phyloP scores from a whole-genome alignment of 2,888 invertebrate species.

The Teleogryllus oceanicus region DNA sequence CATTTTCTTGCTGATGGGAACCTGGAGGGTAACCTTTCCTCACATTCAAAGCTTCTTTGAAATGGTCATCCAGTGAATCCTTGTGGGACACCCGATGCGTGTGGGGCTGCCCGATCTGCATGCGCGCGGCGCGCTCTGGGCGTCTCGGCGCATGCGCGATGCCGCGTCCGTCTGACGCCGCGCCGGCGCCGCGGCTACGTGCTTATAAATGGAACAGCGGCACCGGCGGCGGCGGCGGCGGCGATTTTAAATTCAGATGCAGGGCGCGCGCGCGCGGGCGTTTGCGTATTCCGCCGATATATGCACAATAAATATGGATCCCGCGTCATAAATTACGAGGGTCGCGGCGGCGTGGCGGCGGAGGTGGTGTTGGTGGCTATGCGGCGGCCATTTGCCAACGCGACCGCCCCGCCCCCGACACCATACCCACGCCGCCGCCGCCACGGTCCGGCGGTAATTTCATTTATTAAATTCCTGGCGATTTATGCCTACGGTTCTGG shows the following conservation, averaged over 20 bases:
- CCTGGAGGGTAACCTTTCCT: too few relatives aligned
- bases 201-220: background rate
- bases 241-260: constrained; percentile 12
- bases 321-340: background rate
- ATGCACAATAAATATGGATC: constrained; percentile 18
- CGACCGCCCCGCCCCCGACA: background rate
- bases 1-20: too few relatives aligned
- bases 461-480: too few relatives aligned
- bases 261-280: background rate
- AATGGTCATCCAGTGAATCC: too few relatives aligned
- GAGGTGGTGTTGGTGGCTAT: background rate
- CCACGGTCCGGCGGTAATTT: too few relatives aligned
- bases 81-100: too few relatives aligned
- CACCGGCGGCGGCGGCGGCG: background rate
- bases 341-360: background rate
- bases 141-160: background rate
- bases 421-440: background rate
- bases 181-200: background rate
- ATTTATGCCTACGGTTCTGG: too few relatives aligned
- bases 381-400: background rate
- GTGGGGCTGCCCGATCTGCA: too few relatives aligned
- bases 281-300: constrained; percentile 18
- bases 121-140: too few relatives aligned
- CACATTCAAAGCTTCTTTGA: too few relatives aligned
- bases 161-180: background rate